Base-by-base conservation (phyloP, 2,888 invertebrate genomes). In the Dasysyrphus albostriatus region DNA sequence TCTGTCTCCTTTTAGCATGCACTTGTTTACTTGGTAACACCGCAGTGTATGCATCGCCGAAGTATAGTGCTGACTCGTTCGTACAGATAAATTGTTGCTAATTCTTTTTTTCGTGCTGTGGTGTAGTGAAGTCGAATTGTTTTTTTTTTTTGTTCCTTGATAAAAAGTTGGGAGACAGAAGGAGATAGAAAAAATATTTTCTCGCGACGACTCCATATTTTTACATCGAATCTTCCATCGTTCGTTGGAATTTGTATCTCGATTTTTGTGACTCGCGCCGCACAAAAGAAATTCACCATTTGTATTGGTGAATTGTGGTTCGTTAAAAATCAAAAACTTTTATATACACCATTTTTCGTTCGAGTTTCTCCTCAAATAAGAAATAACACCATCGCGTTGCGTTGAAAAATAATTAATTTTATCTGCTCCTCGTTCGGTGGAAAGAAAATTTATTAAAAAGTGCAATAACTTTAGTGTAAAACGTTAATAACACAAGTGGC, bases 21-120 rank as follows among this genome's bases (percentile, higher is more conserved):
- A 89, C 89, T 89, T 89, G 89, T 89, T 89, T 89, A 89, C 88
- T 88, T 88, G 88, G 88, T 85, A 89, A 85, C 85, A 65, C 81
- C 76, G 75, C 61, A 73, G 77, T 76, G 74, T 83, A 76, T 88
- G 88, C 82, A 83, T 67, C 44, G 65, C 7, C 2, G 2, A 16
- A n/a, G 2, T 12, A 63, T 83, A 79, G 61, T 88, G 76, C 56
- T 47, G 65, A 47, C 67, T 58, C 76, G 37, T n/a, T 88, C 69
- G 9, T 56, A 69, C 65, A 83, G 59, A 83, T 79, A 75, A 87
- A 87, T 87, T 87, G 87, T 87, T 87, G 87, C 87, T 87, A 79
- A 79, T 83, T 83, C 83, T 75, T 63, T 42, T 70, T 65, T 77
- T 78, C 58, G 49, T 70, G 51, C 12, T 24, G 49, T 14, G 24